Evolutionary conservation across 1,140 invertebrate species (phyloP).

Genomic region (Ceratoteleas bidentatus): DNA sequence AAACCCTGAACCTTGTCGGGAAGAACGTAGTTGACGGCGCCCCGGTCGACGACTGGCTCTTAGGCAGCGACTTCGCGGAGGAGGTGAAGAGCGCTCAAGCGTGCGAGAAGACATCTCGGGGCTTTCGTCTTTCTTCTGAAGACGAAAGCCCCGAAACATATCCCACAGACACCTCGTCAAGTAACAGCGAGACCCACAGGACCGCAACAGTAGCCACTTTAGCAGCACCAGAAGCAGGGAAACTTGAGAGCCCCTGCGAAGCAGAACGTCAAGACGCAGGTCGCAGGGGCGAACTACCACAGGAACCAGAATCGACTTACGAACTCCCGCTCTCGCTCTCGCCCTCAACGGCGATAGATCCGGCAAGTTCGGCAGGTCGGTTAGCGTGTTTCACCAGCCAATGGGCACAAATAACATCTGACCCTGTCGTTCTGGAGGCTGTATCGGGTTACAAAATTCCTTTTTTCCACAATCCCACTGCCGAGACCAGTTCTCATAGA

Average conservation of each 20-base stretch:
- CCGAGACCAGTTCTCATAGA: background rate
- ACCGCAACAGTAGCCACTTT: background rate
- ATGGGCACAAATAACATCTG: background rate
- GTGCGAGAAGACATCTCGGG: constrained; percentile 25
- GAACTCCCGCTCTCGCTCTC: constrained; percentile 1
- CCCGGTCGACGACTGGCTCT: constrained; percentile 41
- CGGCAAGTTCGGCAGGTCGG: constrained; percentile 15
- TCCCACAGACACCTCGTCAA: constrained; percentile 6
- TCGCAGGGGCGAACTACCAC: background rate
- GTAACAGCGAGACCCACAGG: background rate
- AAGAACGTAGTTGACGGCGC: constrained; percentile 35
- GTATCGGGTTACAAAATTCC: too few relatives aligned
- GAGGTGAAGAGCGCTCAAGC: constrained; percentile 14
- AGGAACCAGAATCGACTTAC: background rate
- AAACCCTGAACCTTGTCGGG: constrained; percentile 33
- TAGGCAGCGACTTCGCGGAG: constrained; percentile 33
- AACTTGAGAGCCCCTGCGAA: constrained; percentile 14
- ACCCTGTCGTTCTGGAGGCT: too few relatives aligned
- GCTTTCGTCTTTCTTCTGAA: constrained; percentile 14
- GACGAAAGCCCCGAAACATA: background rate
- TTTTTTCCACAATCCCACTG: too few relatives aligned
- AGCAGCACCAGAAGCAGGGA: constrained; percentile 10
- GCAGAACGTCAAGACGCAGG: constrained; percentile 3
- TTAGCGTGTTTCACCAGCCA: background rate
- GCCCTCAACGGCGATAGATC: constrained; percentile 1